A percentile compares a stretch with the other conserved stretches of the same genome.
phyloP scores from a whole-genome alignment of 1,140 invertebrate genomes.

The Hirudo medicinalis region DNA sequence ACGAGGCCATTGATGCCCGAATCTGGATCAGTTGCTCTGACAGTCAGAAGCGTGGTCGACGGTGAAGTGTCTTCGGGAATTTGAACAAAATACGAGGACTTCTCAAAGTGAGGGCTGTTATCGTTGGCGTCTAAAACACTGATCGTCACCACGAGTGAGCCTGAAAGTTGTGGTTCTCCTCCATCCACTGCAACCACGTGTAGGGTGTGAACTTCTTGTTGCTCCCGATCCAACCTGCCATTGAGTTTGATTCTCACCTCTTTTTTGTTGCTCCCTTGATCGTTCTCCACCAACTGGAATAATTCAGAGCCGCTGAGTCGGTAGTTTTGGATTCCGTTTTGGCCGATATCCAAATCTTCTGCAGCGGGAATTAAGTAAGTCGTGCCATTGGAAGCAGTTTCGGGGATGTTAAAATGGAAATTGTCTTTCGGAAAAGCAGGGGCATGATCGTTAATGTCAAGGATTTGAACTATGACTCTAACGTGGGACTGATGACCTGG shows the following conservation, averaged over 20 bases:
- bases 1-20: constrained; percentile 14
- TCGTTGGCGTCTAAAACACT: constrained; percentile 22
- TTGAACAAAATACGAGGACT: constrained; percentile 9
- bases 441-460: constrained; percentile 23
- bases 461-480: constrained; percentile 19
- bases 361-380: constrained; percentile 16
- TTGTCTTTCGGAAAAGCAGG: constrained; percentile 18
- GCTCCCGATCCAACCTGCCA: constrained; percentile 18
- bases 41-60: constrained; percentile 6
- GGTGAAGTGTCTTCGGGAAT: constrained; percentile 16
- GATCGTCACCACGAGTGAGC: constrained; percentile 14
- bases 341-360: constrained; percentile 18
- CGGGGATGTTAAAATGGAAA: constrained; percentile 15
- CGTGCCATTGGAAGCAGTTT: constrained; percentile 12
- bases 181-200: constrained; percentile 19
- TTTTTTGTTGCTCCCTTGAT: constrained; percentile 13
- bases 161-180: constrained; percentile 19
- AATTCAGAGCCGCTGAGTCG: constrained; percentile 7
- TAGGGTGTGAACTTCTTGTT: constrained; percentile 17
- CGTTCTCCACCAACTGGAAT: constrained; percentile 17
- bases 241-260: constrained; percentile 14
- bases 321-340: constrained; percentile 15
- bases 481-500: constrained; percentile 10
- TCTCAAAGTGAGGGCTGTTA: constrained; percentile 22
- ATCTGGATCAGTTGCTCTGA: constrained; percentile 20